Percentiles rank a stretch among this genome's conserved stretches.
phyloP scores from a whole-genome alignment of 2,888 invertebrate genomes.

The Agrotis puta region DNA sequence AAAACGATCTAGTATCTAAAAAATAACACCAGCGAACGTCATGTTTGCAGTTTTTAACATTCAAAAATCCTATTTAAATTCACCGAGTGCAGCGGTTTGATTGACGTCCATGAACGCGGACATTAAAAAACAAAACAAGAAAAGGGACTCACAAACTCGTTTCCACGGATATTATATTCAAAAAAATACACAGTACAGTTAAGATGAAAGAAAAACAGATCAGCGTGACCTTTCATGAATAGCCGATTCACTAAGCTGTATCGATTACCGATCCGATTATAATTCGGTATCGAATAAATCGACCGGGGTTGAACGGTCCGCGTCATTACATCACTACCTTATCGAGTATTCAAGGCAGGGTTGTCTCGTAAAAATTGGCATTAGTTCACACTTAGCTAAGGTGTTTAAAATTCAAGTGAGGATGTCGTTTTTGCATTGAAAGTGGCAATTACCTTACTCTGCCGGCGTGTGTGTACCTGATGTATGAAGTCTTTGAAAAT shows the following conservation, averaged over 20 bases:
- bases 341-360: slow-evolving; percentile 78
- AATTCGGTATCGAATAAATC: slow-evolving; percentile 59
- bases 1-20: slow-evolving; percentile 6
- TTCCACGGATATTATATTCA: slow-evolving; percentile 22
- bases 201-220: slow-evolving; percentile 57
- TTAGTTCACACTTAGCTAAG: slow-evolving; percentile 85
- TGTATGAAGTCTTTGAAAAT: slow-evolving; percentile 62
- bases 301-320: slow-evolving; percentile 54
- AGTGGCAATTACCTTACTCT: slow-evolving; percentile 81
- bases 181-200: slow-evolving; percentile 44
- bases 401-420: slow-evolving; percentile 82
- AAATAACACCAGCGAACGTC: slow-evolving; percentile 7
- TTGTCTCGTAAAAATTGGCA: slow-evolving; percentile 85
- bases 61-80: slow-evolving; percentile 35
- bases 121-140: slow-evolving; percentile 22
- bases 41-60: slow-evolving; percentile 24
- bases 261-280: slow-evolving; percentile 58
- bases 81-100: slow-evolving; percentile 4
- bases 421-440: slow-evolving; percentile 82
- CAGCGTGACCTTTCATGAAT: slow-evolving; percentile 45
- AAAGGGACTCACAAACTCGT: slow-evolving; percentile 4
- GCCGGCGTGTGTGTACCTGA: slow-evolving; percentile 66
- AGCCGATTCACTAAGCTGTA: slow-evolving; percentile 46
- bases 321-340: slow-evolving; percentile 71
- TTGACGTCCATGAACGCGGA: slow-evolving; percentile 30